Evolutionary conservation across 2,888 invertebrate species (phyloP), one percentile per base, ranked within the genome.

Genomic region (Spicauda simplicius): DNA sequence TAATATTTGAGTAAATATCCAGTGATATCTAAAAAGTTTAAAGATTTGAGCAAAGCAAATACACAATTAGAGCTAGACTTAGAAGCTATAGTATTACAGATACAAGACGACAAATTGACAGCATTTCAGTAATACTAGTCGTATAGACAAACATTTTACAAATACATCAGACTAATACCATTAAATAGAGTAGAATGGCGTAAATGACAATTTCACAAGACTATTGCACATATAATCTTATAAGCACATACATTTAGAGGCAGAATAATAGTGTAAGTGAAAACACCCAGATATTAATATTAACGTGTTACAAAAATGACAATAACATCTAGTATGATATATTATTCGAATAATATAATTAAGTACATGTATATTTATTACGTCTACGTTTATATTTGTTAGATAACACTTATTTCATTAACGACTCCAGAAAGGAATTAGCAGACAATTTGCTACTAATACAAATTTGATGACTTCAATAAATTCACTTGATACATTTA

Each of bases 51-150:
- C 87, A 82, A 80, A 87, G 86, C 86, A 69, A 75, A 77, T 80
- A 80, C 78, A 80, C 75, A 74, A 77, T 83, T 79, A 78, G 74
- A 74, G 77, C 81, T 83, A 82, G 71, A 78, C 83, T 84, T 84
- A 85, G 75, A 80, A 67, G 50, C 50, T 83, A 81, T 83, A 87
- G 79, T 84, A 80, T 75, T 87, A 85, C 84, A 87, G 85, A 79
- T 84, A 77, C 85, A 86, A 90, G 87, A 89, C 85, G 85, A 85
- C 78, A 87, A 92, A 91, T 92, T 92, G 92, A 92, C 92, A 89
- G 91, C 85, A 84, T 89, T 84, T 78, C 83, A 84, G 80, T 90
- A 79, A 86, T 69, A 83, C 84, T 90, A 90, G 62, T 68, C 68
- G 81, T 83, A 82, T 74, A 82, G 76, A 78, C 80, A 85, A 85